Base-by-base conservation (phyloP, 2,888 invertebrate species). In the Volucella inflata region DNA sequence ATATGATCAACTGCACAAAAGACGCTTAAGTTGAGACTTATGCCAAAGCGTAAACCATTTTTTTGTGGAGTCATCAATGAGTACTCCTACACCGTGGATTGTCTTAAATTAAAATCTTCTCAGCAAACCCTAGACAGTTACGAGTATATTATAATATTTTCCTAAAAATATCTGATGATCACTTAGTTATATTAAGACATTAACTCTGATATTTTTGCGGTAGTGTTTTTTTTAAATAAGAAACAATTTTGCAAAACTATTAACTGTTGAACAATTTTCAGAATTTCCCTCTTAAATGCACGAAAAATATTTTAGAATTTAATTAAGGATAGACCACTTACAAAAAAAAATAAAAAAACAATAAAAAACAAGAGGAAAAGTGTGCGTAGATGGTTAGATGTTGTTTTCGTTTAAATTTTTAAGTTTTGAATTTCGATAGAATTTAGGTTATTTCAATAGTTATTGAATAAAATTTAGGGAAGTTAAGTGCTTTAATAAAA, bases 401-500 rank as follows among this genome's bases (percentile, higher is more conserved):
- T 76, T 62, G 38, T 67, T 62, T 68, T 16, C 59, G 38, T 62
- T 68, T 57, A 67, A 44, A 74, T 51, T 14, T 53, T 46, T 79
- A 74, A 40, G 21, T 36, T 78, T 48, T 38, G 53, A 53, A 46
- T n/a, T 59, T 59, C 62, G 67, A 38, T 60, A 48, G 59, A 44
- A 17, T 8, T 51, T 80, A 77, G 60, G 77, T 50, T 57, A 17
- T 62, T 70, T 40, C 14, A 53, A 44, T 14, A 55, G 30, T 55
- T 64, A 55, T 72, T 83, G 44, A 83, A 36, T 60, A 11, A 51
- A 60, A 55, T n/a, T 55, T 50, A 17, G 16, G 16, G 57, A 75
- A 60, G n/a, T 42, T 14, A 64, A 75, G 48, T 64, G 68, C 57
- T 64, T 64, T 50, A 80, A 75, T 70, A 75, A 70, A 80, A 46